Base-by-base conservation (phyloP, 1,140 invertebrate species). In the Gryon sp. region DNA sequence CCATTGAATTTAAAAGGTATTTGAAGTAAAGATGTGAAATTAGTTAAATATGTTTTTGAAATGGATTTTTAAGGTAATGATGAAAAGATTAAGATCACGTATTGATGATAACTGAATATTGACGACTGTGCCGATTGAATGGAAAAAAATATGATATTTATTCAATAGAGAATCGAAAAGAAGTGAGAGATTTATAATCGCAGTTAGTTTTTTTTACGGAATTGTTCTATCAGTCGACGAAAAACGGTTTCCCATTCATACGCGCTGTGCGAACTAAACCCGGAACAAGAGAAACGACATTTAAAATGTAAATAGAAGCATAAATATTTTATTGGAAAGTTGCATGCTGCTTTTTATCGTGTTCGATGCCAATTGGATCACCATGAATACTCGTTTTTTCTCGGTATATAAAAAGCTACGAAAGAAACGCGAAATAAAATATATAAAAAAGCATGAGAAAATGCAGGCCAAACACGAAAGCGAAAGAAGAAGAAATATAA, bases 271-370 rank as follows among this genome's bases (percentile, higher is more conserved):
- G 59, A 38, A 32, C 45, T 28, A 40, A 48, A 52, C 32, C 65
- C 18, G 43, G 65, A 68, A 80, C 48, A 79, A 79, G 53, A 41
- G 52, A 9, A 73, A 36, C 65, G 45, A 48, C 40, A 70, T 83
- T 82, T 80, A 83, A 83, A 84, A 83, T 83, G 82, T 82, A 84
- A 84, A 84, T 82, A 79, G 69, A 81, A 77, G 80, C 81, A 83
- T 81, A 83, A 83, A 83, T 83, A 82, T 83, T 82, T 82, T 82
- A 83, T 84, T 80, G 72, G 68, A 76, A 79, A 79, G 46, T 80
- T 74, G 22, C 26, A 53, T 70, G 34, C 38, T 24, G 60, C 59
- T 75, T 79, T 76, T 72, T 52, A 52, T 15, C 36, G 41, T 72
- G 65, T 75, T 76, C 52, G 57, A 76, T 60, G 53, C 60, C 74